Conservation (phyloP, 2,797 vertebrate genomes). For the Melopsittacus undulatus region DNA sequence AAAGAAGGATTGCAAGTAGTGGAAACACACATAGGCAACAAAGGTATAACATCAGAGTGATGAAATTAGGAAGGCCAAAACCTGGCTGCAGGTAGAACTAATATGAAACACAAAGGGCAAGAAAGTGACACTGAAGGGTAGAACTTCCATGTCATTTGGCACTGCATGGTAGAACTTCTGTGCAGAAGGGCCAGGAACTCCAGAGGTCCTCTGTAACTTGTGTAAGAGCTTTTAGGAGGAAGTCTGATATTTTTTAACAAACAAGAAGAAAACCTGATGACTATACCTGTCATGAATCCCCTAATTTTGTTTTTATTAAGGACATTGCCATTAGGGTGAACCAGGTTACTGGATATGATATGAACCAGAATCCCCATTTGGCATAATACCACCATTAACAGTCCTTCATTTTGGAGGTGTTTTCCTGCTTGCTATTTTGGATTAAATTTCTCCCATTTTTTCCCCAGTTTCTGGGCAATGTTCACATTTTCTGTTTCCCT, state of each 20-base stretch:
- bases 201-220: neutral
- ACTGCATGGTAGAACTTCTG: neutral
- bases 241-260: neutral
- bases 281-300: neutral
- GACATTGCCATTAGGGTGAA: neutral
- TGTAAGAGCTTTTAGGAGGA: neutral
- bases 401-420: neutral
- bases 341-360: neutral
- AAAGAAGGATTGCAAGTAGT: neutral
- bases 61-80: neutral
- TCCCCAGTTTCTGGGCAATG: neutral
- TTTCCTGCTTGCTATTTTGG: neutral
- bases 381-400: neutral
- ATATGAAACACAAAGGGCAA: neutral
- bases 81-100: neutral
- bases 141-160: neutral
- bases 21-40: neutral
- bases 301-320: neutral
- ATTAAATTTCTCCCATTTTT: neutral
- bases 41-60: neutral
- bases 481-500: conserved; percentile 1
- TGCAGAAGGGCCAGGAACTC: neutral
- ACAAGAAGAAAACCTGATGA: neutral
- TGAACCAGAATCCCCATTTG: neutral
- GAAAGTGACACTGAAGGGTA: neutral